These are phyloP conservation scores for Psittacula echo DNA, from an alignment of 2,797 vertebrate species.

Conservation along the genomic window DNA sequence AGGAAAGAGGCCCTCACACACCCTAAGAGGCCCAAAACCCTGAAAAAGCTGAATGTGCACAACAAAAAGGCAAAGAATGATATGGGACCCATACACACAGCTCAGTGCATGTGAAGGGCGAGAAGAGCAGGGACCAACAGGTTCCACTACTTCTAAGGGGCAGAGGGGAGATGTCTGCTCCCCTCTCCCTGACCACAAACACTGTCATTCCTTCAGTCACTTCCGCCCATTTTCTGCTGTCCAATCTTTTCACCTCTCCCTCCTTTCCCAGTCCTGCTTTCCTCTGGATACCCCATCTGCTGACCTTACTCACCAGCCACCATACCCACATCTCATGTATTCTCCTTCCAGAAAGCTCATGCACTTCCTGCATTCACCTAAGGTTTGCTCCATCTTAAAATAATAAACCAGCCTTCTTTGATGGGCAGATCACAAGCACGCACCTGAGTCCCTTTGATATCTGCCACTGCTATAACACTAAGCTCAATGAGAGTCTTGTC, in stretches of 20 bases:
- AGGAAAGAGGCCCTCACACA: background rate
- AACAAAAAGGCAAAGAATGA: background rate
- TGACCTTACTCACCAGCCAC: background rate
- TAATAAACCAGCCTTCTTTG: background rate
- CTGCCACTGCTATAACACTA: background rate
- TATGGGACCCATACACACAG: background rate
- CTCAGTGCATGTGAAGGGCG: background rate
- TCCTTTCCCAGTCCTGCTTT: background rate
- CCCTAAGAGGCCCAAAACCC: background rate
- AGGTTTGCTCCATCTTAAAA: background rate
- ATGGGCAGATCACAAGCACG: background rate
- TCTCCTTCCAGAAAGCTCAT: background rate
- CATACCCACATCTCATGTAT: background rate
- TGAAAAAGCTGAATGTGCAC: background rate
- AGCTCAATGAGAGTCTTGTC: background rate
- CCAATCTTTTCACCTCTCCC: background rate
- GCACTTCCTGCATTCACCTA: background rate
- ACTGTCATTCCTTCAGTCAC: background rate
- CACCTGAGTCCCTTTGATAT: background rate
- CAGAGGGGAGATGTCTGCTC: background rate
- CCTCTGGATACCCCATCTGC: background rate
- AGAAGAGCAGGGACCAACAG: background rate
- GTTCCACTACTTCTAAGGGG: background rate
- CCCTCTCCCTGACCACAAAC: background rate
- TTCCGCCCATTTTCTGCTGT: background rate